Evolutionary conservation across 2,797 vertebrate species (phyloP), one percentile per base, ranked within the genome.

Genomic region (Diglossa cyanea): DNA sequence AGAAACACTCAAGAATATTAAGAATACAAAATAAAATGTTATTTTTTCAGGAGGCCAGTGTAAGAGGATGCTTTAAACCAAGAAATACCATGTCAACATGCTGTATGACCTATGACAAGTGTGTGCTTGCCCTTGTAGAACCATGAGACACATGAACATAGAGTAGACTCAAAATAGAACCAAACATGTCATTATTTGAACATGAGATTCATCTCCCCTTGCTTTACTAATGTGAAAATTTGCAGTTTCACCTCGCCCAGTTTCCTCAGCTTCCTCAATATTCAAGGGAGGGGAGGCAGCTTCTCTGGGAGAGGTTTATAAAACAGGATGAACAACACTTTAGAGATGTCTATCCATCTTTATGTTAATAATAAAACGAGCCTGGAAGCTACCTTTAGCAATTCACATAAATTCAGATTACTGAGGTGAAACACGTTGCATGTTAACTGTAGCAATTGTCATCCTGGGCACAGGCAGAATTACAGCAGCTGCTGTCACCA

Each of bases 341-440:
- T 28, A 30, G 40, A 63, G 37, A 30, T 85, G 28, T 40, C 81
- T 87, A 30, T 63, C 82, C 72, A 62, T 91, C 67, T 91, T 91
- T 90, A 90, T 76, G 54, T 86, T 90, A 93, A 91, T 90, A 80
- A 70, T 53, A 88, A 95, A 95, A 79, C 33, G 4, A 90, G 39
- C 72, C 78, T 48, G 53, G 51, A 85, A 85, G 73, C 78, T 66
- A 85, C 62, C 37, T 88, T 76, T 88, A 95, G 70, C 67, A 88
- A 86, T 60, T 72, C 72, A 71, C 75, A 77, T 80, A 88, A 91
- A 93, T 77, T 80, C 82, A 53, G 76, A 83, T 86, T 91, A 80
- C 68, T 66, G 78, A 86, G 79, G 82, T 76, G 71, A 89, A 88
- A 85, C 20, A 7, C 9, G 45, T 65, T 94, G 58, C n/a, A 45